A percentile compares a stretch with the other conserved stretches of the same genome.
These are phyloP conservation scores for Terrapene triunguis DNA, from an alignment of 2,113 vertebrate genomes.

Conservation along the genomic window DNA sequence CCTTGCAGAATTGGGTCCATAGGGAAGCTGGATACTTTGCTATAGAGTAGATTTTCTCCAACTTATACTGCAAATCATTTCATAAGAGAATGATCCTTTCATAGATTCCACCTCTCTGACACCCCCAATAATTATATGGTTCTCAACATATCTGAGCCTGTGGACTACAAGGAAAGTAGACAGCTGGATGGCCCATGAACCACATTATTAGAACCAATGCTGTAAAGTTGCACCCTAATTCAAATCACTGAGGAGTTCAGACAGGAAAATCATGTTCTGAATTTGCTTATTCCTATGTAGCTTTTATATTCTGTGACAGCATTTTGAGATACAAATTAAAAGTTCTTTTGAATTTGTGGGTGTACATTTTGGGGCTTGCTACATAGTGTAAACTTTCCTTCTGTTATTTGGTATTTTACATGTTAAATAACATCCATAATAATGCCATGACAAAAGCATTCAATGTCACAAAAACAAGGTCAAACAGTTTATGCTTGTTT, in stretches of 20 bases:
- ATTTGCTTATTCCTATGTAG: neutral
- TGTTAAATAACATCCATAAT: neutral
- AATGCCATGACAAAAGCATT: neutral
- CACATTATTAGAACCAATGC: neutral
- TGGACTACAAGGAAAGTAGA: neutral
- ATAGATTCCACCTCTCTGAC: neutral
- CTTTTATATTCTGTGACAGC: neutral
- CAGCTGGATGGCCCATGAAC: neutral
- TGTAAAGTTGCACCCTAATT: neutral
- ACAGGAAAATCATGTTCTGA: neutral
- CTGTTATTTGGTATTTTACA: neutral
- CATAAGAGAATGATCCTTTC: neutral
- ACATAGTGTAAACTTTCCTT: neutral
- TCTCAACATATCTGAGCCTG: neutral
- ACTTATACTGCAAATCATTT: neutral
- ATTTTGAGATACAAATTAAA: neutral
- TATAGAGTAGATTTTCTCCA: neutral
- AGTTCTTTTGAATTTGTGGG: neutral
- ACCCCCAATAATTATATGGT: neutral
- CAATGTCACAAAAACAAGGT: neutral
- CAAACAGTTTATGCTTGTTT: conserved; percentile 56
- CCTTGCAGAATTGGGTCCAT: neutral
- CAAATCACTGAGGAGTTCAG: neutral
- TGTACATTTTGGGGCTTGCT: accelerated
- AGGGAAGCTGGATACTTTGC: neutral